phyloP scores from a whole-genome alignment of 2,888 invertebrate genomes.

The Craniophora ligustri region DNA sequence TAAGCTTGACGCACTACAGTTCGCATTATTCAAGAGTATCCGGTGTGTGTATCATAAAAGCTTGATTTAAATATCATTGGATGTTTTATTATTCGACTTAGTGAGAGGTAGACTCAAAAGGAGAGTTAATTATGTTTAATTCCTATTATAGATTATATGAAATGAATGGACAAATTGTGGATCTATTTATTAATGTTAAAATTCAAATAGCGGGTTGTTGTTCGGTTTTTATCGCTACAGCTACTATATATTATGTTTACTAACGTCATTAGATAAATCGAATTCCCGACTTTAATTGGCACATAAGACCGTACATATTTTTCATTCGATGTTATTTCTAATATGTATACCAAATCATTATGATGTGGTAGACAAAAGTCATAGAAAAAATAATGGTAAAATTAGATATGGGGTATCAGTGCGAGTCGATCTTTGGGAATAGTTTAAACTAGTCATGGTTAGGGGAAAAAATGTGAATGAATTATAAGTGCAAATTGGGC shows the following conservation, averaged over 20 bases:
- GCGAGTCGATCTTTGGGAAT: conserved; percentile 13
- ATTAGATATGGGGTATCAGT: conserved; percentile 22
- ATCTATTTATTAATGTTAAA: conserved; percentile 11
- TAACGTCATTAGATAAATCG: conserved; percentile 26
- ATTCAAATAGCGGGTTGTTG: too few relatives aligned
- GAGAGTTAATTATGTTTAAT: too few relatives aligned
- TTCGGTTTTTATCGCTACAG: conserved; percentile 30
- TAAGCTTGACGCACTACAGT: too few relatives aligned
- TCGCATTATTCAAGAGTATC: too few relatives aligned
- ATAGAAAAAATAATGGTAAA: conserved; percentile 30
- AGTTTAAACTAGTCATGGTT: conserved; percentile 42
- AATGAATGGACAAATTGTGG: conserved; percentile 30
- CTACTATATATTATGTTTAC: too few relatives aligned
- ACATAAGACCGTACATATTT: conserved; percentile 49
- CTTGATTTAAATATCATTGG: too few relatives aligned
- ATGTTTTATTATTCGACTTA: too few relatives aligned
- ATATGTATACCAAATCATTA: conserved; percentile 8
- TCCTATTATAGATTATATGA: conserved; percentile 8
- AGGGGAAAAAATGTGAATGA: neutral
- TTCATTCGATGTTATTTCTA: conserved; percentile 21
- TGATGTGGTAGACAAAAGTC: conserved; percentile 5
- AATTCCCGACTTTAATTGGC: conserved; percentile 43
- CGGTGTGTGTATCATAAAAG: too few relatives aligned
- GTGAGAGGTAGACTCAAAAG: too few relatives aligned
- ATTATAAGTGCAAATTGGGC: neutral